Evolutionary conservation across 2,113 vertebrate genomes (phyloP), one percentile per base, ranked within the genome.

Genomic region (Dendrocopos noguchii): DNA sequence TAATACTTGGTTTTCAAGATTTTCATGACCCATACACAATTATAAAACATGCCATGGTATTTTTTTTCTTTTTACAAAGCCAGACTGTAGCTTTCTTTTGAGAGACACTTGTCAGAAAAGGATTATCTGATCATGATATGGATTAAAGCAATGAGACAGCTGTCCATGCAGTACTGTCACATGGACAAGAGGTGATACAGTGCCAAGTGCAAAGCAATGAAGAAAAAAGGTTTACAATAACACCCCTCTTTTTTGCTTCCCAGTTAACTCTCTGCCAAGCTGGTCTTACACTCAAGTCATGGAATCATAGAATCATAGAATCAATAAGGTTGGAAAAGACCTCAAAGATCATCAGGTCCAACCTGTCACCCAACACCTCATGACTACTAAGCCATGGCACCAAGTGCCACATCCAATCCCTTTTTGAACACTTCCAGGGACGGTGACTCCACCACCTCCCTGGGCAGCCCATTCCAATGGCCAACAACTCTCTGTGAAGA

Each of bases 171-270:
- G 13, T 7, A 8, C 17, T 66, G 25, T 67, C n/a, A 68, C 22
- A 20, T 15, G 27, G 16, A 39, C 50, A 67, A 59, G 64, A 60
- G n/a, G 4, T 25, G 36, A 50, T 44, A 42, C 14, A 31, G 12
- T 39, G 31, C 36, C 13, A 76, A 76, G 36, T 4, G 14, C 18
- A 81, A 66, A 71, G 28, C 15, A 87, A 29, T 12, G 44, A 59
- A 56, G 17, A 28, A 68, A 64, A 87, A 61, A 52, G 5, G 7
- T 6, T 25, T n/a, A 39, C 6, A 42, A 64, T 25, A 59, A 78
- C 65, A 0, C 2, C 0, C 0, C 11, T n/a, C 68, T 19, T 52
- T 44, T 64, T 67, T 50, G 17, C 63, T 68, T 76, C 8, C 33
- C 0, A 0, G 4, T 72, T 34, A 46, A 34, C 9, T 28, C 9